Percentiles rank a stretch among this genome's conserved stretches.
phyloP scores from a whole-genome alignment of 2,113 vertebrate species.

The Uria lomvia region DNA sequence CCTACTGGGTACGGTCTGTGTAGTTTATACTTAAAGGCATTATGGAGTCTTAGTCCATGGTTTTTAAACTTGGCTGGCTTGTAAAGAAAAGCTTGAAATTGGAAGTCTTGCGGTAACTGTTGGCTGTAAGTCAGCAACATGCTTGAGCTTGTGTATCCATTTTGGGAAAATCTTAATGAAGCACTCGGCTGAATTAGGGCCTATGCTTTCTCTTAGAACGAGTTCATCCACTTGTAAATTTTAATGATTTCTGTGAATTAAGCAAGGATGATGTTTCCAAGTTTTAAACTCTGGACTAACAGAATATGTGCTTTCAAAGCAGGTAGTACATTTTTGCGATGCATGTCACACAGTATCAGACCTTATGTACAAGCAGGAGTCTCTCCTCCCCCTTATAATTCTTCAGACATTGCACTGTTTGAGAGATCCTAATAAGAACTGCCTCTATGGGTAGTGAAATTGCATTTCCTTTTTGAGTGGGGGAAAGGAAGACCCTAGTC shows the following conservation, averaged over 20 bases:
- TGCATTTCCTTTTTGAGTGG: slow-evolving; percentile 4
- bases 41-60: slow-evolving; percentile 9
- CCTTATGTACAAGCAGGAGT: not conserved
- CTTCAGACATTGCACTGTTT: not conserved
- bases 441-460: not conserved
- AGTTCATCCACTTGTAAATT: not conserved
- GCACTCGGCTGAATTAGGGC: not conserved
- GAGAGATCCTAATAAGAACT: slow-evolving; percentile 2
- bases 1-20: not conserved
- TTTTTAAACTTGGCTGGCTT: slow-evolving; percentile 23
- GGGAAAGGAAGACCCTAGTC: slow-evolving; percentile 9
- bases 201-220: not conserved
- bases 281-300: slow-evolving; percentile 45
- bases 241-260: not conserved
- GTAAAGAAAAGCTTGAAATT: not conserved
- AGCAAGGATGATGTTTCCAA: not conserved
- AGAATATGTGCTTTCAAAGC: not conserved
- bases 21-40: slow-evolving; percentile 10
- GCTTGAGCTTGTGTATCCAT: not conserved
- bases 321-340: slow-evolving; percentile 24
- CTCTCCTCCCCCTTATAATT: not conserved
- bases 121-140: not conserved
- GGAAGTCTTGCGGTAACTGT: not conserved
- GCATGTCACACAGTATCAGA: slow-evolving; percentile 21
- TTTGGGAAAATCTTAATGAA: not conserved